These are phyloP conservation scores for Pteropus alecto DNA, from an alignment of 2,113 vertebrate genomes.

Conservation along the genomic window DNA sequence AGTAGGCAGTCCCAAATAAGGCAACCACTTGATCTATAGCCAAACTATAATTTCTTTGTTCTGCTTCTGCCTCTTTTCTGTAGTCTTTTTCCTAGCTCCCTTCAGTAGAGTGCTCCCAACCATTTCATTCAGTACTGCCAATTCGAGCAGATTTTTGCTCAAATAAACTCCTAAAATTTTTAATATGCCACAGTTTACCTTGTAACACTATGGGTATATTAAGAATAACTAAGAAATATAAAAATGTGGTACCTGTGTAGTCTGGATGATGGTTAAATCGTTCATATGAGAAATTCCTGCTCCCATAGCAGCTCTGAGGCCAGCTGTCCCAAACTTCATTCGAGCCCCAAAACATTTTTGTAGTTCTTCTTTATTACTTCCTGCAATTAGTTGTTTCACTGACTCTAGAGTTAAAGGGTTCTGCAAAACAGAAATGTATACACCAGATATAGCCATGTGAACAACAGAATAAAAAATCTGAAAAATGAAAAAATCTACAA, in stretches of 20 bases:
- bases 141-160: background rate
- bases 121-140: background rate
- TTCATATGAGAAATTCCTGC: conserved; percentile 94
- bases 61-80: background rate
- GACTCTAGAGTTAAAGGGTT: conserved; percentile 89
- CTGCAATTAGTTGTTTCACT: conserved; percentile 86
- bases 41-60: background rate
- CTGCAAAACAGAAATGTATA: conserved; percentile 77
- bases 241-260: conserved; percentile 86
- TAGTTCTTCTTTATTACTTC: conserved; percentile 84
- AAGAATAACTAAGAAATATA: background rate
- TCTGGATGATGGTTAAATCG: conserved; percentile 97
- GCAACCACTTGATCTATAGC: background rate
- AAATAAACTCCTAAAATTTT: background rate
- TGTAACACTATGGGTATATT: background rate
- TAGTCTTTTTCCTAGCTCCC: background rate
- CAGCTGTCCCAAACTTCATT: conserved; percentile 98
- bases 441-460: background rate
- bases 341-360: conserved; percentile 90
- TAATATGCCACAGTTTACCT: background rate
- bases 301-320: conserved; percentile 95
- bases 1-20: background rate
- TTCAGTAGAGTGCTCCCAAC: background rate
- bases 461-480: background rate
- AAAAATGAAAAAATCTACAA: background rate